A percentile compares a stretch with the other conserved stretches of the same genome.
phyloP scores from a whole-genome alignment of 2,888 invertebrate genomes.

The Drosophila colorata region DNA sequence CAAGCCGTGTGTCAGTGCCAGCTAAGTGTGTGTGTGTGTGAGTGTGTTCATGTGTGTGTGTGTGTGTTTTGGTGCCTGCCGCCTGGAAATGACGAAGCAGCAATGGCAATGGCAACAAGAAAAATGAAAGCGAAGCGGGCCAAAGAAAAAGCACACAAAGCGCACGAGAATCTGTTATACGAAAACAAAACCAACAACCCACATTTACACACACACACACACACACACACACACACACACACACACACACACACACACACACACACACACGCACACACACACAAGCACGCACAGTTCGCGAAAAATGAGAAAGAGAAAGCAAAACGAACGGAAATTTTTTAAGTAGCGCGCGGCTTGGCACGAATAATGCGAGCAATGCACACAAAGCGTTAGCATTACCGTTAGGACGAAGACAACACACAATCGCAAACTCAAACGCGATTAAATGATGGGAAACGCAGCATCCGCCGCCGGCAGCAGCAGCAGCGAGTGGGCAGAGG shows the following conservation, averaged over 20 bases:
- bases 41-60: constrained; percentile 7
- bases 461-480: constrained; percentile 40
- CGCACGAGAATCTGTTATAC: constrained; percentile 72
- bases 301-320: constrained; percentile 40
- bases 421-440: constrained; percentile 17
- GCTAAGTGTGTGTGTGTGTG: background rate
- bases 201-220: constrained; percentile 8
- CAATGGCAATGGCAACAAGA: constrained; percentile 65
- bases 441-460: constrained; percentile 58
- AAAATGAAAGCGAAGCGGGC: constrained; percentile 58
- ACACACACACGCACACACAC: constrained; percentile 22
- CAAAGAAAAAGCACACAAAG: constrained; percentile 71
- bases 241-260: too few relatives aligned
- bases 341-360: constrained; percentile 72
- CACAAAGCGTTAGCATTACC: constrained; percentile 62
- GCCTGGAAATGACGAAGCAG: constrained; percentile 75
- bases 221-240: constrained; percentile 46
- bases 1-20: constrained; percentile 47
- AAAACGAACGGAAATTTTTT: constrained; percentile 67
- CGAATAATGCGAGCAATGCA: constrained; percentile 65
- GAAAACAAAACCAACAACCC: constrained; percentile 63
- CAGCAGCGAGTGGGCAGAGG: constrained; percentile 5
- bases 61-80: constrained; percentile 46
- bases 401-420: constrained; percentile 20
- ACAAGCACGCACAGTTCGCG: constrained; percentile 25